Conservation (phyloP, 2,113 vertebrate species). For the Chamaetylas fuelleborni region DNA sequence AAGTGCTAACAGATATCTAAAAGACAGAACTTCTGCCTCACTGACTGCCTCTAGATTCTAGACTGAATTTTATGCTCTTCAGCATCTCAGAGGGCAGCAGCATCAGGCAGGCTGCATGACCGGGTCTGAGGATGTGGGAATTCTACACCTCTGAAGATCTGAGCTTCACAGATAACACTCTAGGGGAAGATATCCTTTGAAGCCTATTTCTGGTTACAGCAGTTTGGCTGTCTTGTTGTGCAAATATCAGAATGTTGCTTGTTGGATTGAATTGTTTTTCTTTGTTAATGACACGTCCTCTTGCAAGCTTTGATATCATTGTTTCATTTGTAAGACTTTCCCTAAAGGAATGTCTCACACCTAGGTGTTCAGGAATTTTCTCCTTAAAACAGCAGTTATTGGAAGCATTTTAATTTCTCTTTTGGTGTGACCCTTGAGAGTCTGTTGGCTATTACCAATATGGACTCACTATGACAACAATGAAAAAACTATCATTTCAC, state of each 20-base stretch:
- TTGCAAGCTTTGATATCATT: not conserved
- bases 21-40: not conserved
- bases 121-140: not conserved
- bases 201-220: slow-evolving; percentile 35
- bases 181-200: slow-evolving; percentile 27
- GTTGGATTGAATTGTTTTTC: not conserved
- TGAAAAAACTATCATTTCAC: not conserved
- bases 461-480: not conserved
- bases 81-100: not conserved
- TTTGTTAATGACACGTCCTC: fast-evolving
- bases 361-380: not conserved
- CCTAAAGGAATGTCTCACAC: not conserved
- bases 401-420: not conserved
- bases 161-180: not conserved
- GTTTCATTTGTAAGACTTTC: not conserved
- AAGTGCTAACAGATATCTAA: not conserved
- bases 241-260: not conserved
- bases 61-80: not conserved
- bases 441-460: not conserved
- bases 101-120: not conserved
- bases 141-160: slow-evolving; percentile 32
- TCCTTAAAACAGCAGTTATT: not conserved
- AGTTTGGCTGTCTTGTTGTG: not conserved
- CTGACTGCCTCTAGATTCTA: not conserved
- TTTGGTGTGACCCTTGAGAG: not conserved